Evolutionary conservation across 2,888 invertebrate species (phyloP).

Genomic region (Lysandra bellargus): DNA sequence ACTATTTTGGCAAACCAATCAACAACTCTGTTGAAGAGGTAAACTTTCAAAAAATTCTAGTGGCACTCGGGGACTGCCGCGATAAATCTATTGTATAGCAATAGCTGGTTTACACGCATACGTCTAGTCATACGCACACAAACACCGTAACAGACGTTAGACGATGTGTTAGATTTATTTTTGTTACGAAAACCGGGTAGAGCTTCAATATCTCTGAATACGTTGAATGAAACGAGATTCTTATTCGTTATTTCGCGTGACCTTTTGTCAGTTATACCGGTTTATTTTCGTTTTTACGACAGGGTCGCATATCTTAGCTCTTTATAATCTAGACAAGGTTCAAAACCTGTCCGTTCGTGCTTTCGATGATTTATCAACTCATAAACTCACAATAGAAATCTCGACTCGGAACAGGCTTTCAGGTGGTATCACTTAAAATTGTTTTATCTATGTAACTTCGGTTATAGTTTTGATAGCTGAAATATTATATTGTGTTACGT

Average conservation of each 20-base stretch:
- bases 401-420: conserved; percentile 12
- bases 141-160: too few species aligned
- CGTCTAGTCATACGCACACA: too few species aligned
- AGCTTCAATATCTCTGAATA: conserved; percentile 3
- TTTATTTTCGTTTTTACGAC: conserved; percentile 58
- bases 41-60: neutral
- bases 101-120: too few species aligned
- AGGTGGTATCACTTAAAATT: neutral
- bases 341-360: conserved; percentile 59
- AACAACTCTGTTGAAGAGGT: neutral
- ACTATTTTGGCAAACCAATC: neutral
- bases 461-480: neutral
- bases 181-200: too few species aligned
- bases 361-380: conserved; percentile 41
- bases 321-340: conserved; percentile 54
- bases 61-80: too few species aligned
- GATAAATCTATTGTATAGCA: too few species aligned
- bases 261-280: conserved; percentile 69
- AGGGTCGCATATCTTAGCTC: conserved; percentile 62
- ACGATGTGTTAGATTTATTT: too few species aligned
- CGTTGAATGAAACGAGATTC: conserved; percentile 22
- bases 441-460: neutral
- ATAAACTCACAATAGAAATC: conserved; percentile 23
- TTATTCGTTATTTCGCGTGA: conserved; percentile 53
- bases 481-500: neutral